Evolutionary conservation across 2,888 invertebrate genomes (phyloP).

Genomic region (Eupithecia vulgata): DNA sequence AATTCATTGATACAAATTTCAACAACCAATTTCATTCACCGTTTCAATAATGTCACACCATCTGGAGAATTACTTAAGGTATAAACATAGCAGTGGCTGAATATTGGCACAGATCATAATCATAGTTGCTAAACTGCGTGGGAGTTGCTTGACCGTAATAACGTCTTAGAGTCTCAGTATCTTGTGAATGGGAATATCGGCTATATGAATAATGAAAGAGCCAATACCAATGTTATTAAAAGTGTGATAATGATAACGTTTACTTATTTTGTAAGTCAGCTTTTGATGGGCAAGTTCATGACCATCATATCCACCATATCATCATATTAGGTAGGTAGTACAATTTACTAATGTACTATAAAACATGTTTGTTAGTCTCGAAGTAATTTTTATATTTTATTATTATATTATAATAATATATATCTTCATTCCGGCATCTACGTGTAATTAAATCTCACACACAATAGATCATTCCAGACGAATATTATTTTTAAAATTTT

Average conservation of each 20-base stretch:
- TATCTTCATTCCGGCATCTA: no score
- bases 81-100: conserved; percentile 21
- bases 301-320: no score
- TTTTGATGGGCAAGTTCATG: no score
- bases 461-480: conserved; percentile 7
- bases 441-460: background rate
- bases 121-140: conserved; percentile 26
- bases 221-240: background rate
- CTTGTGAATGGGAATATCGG: background rate
- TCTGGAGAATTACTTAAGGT: conserved; percentile 19
- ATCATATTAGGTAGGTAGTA: no score
- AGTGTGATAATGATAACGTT: background rate
- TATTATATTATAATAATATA: no score
- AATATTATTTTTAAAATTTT: background rate
- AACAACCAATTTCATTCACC: conserved; percentile 20
- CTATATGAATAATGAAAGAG: background rate
- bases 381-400: background rate
- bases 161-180: background rate
- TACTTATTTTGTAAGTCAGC: background rate
- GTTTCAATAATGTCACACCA: conserved; percentile 28
- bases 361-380: no score
- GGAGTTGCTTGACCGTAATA: conserved; percentile 16
- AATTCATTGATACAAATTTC: background rate
- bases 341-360: no score
- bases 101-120: conserved; percentile 32